These are phyloP conservation scores for Scrobipalpa costella DNA, from an alignment of 2,888 invertebrate species.

Conservation along the genomic window DNA sequence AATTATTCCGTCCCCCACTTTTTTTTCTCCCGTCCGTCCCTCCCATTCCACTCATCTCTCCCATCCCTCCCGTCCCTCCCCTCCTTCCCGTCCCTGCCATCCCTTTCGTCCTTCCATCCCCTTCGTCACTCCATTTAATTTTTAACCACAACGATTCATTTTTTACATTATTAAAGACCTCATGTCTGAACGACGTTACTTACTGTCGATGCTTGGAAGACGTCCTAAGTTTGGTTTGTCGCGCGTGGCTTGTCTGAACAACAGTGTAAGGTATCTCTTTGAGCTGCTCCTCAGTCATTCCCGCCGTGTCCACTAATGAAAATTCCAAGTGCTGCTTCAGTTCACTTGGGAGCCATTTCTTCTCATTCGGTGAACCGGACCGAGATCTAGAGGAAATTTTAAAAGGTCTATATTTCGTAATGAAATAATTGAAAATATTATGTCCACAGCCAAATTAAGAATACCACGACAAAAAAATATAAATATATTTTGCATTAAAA, in stretches of 20 bases:
- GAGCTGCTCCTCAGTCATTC: conserved; percentile 93
- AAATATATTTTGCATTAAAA: no score
- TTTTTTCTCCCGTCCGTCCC: no score
- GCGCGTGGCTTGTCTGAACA: conserved; percentile 86
- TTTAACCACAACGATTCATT: no score
- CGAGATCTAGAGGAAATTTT: conserved; percentile 63
- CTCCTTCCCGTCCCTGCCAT: no score
- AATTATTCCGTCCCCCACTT: no score
- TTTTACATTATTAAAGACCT: no score
- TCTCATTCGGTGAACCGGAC: conserved; percentile 87
- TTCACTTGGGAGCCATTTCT: conserved; percentile 88
- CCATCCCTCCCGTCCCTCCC: no score
- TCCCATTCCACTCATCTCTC: no score
- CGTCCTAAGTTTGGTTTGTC: conserved; percentile 80
- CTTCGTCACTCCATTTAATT: no score
- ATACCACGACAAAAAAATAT: background rate
- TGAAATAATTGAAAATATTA: background rate
- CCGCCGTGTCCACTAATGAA: conserved; percentile 92
- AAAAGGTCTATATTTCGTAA: background rate
- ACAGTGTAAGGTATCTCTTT: conserved; percentile 94
- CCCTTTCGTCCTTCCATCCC: no score
- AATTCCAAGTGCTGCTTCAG: conserved; percentile 93
- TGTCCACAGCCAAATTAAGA: no score
- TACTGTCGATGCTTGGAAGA: conserved; percentile 72
- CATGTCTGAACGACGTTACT: conserved; percentile 33